Evolutionary conservation across 2,113 vertebrate genomes (phyloP).

Genomic region (Lepisosteus osseus): DNA sequence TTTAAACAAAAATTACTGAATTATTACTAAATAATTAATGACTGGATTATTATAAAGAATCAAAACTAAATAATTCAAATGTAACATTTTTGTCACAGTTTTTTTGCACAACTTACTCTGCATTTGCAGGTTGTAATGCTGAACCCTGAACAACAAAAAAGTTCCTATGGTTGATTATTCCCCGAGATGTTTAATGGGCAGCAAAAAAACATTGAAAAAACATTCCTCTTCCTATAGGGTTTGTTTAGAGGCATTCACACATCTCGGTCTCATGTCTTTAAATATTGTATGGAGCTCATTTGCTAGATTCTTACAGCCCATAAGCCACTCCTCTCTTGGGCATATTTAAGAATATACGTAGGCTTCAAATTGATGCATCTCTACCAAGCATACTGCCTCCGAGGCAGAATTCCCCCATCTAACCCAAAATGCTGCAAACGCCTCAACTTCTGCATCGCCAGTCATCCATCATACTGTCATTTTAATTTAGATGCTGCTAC

Average conservation of each 20-base stretch:
- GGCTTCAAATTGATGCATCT: constrained; percentile 77
- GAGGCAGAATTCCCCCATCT: constrained; percentile 77
- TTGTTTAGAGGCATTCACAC: constrained; percentile 32
- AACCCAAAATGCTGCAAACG: constrained; percentile 74
- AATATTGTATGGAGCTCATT: constrained; percentile 95
- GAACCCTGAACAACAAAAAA: constrained; percentile 12
- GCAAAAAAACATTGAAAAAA: background rate
- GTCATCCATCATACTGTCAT: constrained; percentile 92
- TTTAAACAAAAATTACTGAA: no score
- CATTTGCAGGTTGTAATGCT: no score
- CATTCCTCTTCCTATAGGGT: constrained; percentile 33
- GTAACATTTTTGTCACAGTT: no score
- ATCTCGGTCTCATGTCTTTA: constrained; percentile 66
- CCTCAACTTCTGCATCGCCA: constrained; percentile 70
- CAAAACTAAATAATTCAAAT: no score
- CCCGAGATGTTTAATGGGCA: constrained; percentile 52
- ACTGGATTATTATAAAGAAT: no score
- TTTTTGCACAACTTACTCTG: no score
- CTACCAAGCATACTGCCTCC: constrained; percentile 70
- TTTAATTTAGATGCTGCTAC: constrained; percentile 94
- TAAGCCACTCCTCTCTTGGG: constrained; percentile 80
- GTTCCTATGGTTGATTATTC: constrained; percentile 55
- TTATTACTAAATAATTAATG: no score
- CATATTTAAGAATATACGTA: constrained; percentile 78
- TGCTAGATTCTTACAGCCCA: constrained; percentile 59